phyloP scores from a whole-genome alignment of 2,888 invertebrate genomes.

The Calliopum simillimum region DNA sequence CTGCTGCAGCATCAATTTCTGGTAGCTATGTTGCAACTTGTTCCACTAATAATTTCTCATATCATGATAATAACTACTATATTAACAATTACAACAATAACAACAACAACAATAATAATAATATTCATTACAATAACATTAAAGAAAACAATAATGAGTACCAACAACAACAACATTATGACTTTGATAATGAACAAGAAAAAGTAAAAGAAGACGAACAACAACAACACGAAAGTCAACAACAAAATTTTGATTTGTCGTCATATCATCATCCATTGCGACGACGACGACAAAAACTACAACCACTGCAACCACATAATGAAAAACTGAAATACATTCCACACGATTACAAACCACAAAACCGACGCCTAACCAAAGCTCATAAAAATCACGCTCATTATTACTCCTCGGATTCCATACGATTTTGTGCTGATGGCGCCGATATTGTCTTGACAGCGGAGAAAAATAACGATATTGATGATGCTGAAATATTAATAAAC shows the following conservation, averaged over 20 bases:
- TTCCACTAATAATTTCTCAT: slow-evolving; percentile 34
- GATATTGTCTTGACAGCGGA: background rate
- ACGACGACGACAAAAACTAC: slow-evolving; percentile 10
- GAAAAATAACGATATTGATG: background rate
- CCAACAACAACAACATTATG: background rate
- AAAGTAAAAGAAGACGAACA: background rate
- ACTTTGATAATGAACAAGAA: background rate
- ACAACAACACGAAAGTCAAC: slow-evolving; percentile 11
- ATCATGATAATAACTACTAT: slow-evolving; percentile 35
- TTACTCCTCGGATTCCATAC: slow-evolving; percentile 56
- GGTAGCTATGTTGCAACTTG: slow-evolving; percentile 61
- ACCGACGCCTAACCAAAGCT: slow-evolving; percentile 4
- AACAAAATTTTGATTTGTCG: background rate
- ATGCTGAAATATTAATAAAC: background rate
- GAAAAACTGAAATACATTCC: slow-evolving; percentile 25
- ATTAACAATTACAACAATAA: slow-evolving; percentile 49
- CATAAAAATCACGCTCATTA: slow-evolving; percentile 51
- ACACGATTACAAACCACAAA: slow-evolving; percentile 14
- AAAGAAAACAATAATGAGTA: slow-evolving; percentile 41
- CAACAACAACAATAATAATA: slow-evolving; percentile 40
- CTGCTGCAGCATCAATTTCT: slow-evolving; percentile 57
- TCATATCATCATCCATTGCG: background rate
- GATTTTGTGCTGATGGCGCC: slow-evolving; percentile 43
- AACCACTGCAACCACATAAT: background rate
- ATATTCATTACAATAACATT: slow-evolving; percentile 38